A percentile compares a stretch with the other conserved stretches of the same genome.
Conservation (phyloP, 2,113 vertebrate genomes). For the Donacobius atricapilla region DNA sequence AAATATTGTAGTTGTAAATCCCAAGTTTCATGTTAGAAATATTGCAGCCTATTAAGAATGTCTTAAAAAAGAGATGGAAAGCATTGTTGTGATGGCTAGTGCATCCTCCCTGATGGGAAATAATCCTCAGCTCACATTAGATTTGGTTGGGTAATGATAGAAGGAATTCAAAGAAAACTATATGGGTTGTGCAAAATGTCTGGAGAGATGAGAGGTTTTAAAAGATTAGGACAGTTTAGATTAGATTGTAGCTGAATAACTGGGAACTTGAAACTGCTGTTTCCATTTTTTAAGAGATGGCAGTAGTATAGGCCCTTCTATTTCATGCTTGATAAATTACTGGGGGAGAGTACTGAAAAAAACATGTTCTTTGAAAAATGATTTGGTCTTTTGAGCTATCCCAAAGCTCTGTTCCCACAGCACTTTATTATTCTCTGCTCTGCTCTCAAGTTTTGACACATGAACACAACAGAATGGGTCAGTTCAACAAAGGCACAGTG, state of each 20-base stretch:
- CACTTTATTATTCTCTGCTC: neutral
- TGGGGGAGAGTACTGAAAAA: neutral
- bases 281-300: neutral
- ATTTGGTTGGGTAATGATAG: neutral
- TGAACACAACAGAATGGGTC: neutral
- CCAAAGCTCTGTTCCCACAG: neutral
- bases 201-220: neutral
- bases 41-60: neutral
- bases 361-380: neutral
- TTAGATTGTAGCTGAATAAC: neutral
- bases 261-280: neutral
- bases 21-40: neutral
- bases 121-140: neutral
- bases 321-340: neutral
- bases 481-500: neutral
- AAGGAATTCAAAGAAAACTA: neutral
- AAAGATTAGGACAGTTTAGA: neutral
- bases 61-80: neutral
- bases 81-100: neutral
- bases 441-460: neutral
- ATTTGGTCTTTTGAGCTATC: neutral
- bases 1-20: neutral
- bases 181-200: neutral
- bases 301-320: neutral
- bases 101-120: neutral